phyloP scores from a whole-genome alignment of 1,140 invertebrate genomes.

The Pinna nobilis region DNA sequence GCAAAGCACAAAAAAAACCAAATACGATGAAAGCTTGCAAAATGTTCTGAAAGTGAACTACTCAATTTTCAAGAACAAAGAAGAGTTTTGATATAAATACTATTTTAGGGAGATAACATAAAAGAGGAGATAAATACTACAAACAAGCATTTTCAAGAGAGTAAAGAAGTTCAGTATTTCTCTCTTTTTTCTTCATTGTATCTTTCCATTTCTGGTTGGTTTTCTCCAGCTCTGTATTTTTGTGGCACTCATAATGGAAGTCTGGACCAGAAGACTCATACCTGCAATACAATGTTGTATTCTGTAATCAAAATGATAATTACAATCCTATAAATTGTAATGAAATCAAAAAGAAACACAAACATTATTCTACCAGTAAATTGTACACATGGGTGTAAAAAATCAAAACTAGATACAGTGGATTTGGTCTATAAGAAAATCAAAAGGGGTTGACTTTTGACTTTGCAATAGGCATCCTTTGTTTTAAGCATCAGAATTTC shows the following conservation, averaged over 20 bases:
- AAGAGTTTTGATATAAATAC: not conserved
- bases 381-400: not conserved
- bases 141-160: not conserved
- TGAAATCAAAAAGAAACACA: not conserved
- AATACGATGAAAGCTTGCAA: no score
- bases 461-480: no score
- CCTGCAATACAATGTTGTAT: slow-evolving; percentile 10
- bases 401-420: no score
- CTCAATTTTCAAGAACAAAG: no score
- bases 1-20: no score
- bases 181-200: slow-evolving; percentile 5
- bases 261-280: slow-evolving; percentile 42
- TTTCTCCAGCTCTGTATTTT: slow-evolving; percentile 44
- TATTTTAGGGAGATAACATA: not conserved
- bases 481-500: no score
- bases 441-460: no score
- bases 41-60: no score
- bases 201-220: slow-evolving; percentile 23
- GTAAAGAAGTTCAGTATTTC: not conserved
- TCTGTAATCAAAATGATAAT: slow-evolving; percentile 1
- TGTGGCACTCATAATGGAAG: slow-evolving; percentile 42
- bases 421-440: no score
- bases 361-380: not conserved
- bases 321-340: not conserved
- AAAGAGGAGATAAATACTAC: not conserved